phyloP scores from a whole-genome alignment of 2,113 vertebrate genomes.

The Dromaius novaehollandiae region DNA sequence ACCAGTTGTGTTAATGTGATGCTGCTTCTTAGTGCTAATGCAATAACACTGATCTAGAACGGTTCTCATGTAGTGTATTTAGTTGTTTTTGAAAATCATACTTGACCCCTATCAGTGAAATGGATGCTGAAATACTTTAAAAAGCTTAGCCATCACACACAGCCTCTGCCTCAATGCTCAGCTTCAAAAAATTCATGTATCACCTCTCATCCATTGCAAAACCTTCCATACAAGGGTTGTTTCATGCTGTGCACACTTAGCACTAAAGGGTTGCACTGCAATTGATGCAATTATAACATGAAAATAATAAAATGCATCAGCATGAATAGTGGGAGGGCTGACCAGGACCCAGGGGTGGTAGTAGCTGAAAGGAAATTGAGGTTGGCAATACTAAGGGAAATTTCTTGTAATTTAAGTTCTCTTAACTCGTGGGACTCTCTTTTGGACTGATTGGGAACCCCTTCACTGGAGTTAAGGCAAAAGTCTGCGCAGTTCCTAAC shows the following conservation, averaged over 20 bases:
- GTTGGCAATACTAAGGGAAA: neutral
- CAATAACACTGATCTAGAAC: neutral
- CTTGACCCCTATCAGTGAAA: neutral
- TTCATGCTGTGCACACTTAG: neutral
- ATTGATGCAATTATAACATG: neutral
- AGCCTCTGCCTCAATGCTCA: neutral
- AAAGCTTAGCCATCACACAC: neutral
- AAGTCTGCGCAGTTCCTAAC: neutral
- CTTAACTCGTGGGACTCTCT: neutral
- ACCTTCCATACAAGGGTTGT: neutral
- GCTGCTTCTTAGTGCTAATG: neutral
- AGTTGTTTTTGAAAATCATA: neutral
- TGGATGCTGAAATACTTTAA: neutral
- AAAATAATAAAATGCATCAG: neutral
- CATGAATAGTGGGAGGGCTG: neutral
- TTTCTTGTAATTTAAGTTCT: neutral
- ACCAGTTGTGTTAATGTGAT: neutral
- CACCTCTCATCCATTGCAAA: neutral
- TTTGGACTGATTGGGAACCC: neutral
- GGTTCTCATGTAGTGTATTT: neutral
- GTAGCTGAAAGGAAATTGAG: neutral
- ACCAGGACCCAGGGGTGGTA: neutral
- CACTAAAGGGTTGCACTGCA: accelerated
- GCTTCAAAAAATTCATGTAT: neutral
- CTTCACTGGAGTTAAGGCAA: neutral